Conservation (phyloP, 53 echinoderm and acorn worm genomes). For the Antedon mediterranea region DNA sequence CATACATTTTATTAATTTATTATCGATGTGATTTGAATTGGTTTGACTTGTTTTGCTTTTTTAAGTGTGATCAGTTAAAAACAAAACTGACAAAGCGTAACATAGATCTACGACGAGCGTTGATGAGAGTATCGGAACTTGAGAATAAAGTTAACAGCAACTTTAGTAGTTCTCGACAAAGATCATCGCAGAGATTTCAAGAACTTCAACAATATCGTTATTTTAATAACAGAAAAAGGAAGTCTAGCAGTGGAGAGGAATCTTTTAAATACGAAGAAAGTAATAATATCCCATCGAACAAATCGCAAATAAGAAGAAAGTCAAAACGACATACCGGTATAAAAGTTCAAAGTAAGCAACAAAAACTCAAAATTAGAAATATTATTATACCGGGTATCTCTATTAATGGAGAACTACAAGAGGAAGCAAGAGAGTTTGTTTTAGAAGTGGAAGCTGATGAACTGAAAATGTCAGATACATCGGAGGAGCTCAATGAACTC, state of each 20-base stretch:
- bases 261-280: neutral
- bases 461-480: neutral
- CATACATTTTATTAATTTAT: no score
- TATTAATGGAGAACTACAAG: conserved; percentile 42
- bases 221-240: neutral
- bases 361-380: neutral
- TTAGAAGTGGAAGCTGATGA: neutral
- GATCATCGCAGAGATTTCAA: neutral
- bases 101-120: conserved; percentile 44
- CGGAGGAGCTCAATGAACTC: neutral
- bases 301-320: neutral
- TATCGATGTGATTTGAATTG: no score
- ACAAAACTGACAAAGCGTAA: conserved; percentile 33
- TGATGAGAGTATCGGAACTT: conserved; percentile 50
- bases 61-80: conserved; percentile 58
- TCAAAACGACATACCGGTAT: neutral
- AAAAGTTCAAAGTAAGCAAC: neutral
- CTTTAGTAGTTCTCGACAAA: neutral
- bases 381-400: conserved; percentile 49
- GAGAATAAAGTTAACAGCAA: conserved; percentile 39
- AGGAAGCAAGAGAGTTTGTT: conserved; percentile 17
- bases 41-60: neutral
- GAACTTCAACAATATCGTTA: neutral
- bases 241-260: neutral
- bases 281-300: neutral